These are phyloP conservation scores for Enteromius afrohamiltoni DNA, from an alignment of 2,797 vertebrate genomes.

Conservation along the genomic window DNA sequence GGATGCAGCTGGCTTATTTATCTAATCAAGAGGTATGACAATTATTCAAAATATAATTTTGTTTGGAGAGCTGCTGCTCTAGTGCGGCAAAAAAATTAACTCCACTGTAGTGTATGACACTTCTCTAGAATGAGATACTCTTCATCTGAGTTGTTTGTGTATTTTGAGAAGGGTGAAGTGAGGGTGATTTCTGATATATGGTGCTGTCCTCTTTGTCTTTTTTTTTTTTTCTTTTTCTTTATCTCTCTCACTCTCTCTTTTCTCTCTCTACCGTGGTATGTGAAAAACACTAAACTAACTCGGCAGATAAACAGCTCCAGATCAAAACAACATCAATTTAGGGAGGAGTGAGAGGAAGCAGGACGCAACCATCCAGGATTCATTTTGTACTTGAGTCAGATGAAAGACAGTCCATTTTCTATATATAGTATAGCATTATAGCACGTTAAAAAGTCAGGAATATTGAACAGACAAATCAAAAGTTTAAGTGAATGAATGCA, in stretches of 20 bases:
- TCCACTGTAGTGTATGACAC: constrained; percentile 33
- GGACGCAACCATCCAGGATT: background rate
- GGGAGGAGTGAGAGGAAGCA: background rate
- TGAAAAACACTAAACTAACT: constrained; percentile 26
- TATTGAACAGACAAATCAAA: background rate
- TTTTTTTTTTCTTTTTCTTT: too few species aligned
- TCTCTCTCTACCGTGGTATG: background rate
- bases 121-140: constrained; percentile 18
- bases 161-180: constrained; percentile 8
- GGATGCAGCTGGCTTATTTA: constrained; percentile 26
- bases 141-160: constrained; percentile 28
- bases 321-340: constrained; percentile 32
- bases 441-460: background rate
- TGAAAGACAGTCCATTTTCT: constrained; percentile 4
- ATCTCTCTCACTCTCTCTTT: background rate
- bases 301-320: constrained; percentile 15
- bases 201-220: background rate
- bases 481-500: background rate
- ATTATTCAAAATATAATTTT: constrained; percentile 32
- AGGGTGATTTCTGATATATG: constrained; percentile 3
- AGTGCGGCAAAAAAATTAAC: background rate
- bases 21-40: constrained; percentile 29
- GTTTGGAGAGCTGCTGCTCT: constrained; percentile 37
- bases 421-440: background rate
- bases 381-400: background rate